Evolutionary conservation across 2,113 vertebrate species (phyloP).

Genomic region (Glaucidium brasilianum): DNA sequence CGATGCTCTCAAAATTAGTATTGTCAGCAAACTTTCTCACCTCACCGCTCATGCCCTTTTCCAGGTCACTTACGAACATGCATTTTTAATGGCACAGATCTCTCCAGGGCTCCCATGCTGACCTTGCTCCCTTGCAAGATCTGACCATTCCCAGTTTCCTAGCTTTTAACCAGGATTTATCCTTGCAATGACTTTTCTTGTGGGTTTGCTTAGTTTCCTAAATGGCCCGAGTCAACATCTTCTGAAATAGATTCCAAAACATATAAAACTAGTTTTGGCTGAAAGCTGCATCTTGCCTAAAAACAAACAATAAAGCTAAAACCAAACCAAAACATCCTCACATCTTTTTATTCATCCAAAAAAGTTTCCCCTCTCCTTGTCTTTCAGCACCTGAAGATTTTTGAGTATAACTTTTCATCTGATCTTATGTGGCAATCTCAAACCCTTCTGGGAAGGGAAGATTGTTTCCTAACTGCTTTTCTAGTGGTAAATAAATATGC

Average conservation of each 20-base stretch:
- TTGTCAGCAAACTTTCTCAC: conserved; percentile 36
- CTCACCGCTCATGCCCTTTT: background rate
- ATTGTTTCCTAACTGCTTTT: conserved; percentile 7
- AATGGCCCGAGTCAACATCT: background rate
- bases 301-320: background rate
- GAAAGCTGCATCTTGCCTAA: background rate
- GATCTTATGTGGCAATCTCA: conserved; percentile 20
- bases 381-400: conserved; percentile 17
- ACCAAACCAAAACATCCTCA: background rate
- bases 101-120: background rate
- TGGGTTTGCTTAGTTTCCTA: background rate
- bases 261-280: background rate
- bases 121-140: background rate
- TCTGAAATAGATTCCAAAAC: background rate
- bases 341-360: background rate
- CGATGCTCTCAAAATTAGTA: background rate
- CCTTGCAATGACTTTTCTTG: background rate
- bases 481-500: conserved; percentile 13
- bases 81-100: conserved; percentile 12
- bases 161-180: background rate
- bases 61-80: background rate
- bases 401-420: background rate
- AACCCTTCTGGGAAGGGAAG: conserved; percentile 7
- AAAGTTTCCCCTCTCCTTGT: background rate
- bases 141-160: background rate